Conservation (phyloP, 2,888 invertebrate genomes). For the Labia minor region DNA sequence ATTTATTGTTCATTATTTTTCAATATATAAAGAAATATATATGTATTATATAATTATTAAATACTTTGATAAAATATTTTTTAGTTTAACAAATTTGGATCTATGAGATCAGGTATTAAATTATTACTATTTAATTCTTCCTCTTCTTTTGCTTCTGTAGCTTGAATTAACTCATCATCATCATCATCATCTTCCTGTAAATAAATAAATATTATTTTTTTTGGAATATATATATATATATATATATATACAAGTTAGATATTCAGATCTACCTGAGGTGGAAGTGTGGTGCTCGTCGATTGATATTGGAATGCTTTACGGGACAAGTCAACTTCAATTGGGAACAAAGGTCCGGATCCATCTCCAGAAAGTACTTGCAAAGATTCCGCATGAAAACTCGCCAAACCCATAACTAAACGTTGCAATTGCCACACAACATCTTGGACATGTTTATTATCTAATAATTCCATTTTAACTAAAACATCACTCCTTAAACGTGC, state of each 20-base stretch:
- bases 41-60: not conserved
- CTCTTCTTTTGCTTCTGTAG: conserved; percentile 23
- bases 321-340: conserved; percentile 90
- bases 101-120: not conserved
- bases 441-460: conserved; percentile 97
- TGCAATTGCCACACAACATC: conserved; percentile 81
- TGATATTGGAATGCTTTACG: conserved; percentile 88
- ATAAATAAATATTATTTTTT: not conserved
- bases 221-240: not conserved
- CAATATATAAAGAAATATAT: not conserved
- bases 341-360: conserved; percentile 58
- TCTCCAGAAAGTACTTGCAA: conserved; percentile 65
- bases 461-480: conserved; percentile 87
- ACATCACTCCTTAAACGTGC: conserved; percentile 81
- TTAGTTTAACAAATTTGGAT: not conserved
- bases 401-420: conserved; percentile 72
- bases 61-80: not conserved
- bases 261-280: conserved; percentile 15
- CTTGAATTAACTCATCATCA: conserved; percentile 24
- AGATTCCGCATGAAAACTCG: conserved; percentile 63
- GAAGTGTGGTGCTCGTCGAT: conserved; percentile 37
- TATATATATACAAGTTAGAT: not conserved
- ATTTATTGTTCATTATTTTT: not conserved
- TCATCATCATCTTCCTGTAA: conserved; percentile 21
- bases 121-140: not conserved